These are phyloP conservation scores for Emmelina monodactyla DNA, from an alignment of 2,888 invertebrate genomes.

Conservation along the genomic window DNA sequence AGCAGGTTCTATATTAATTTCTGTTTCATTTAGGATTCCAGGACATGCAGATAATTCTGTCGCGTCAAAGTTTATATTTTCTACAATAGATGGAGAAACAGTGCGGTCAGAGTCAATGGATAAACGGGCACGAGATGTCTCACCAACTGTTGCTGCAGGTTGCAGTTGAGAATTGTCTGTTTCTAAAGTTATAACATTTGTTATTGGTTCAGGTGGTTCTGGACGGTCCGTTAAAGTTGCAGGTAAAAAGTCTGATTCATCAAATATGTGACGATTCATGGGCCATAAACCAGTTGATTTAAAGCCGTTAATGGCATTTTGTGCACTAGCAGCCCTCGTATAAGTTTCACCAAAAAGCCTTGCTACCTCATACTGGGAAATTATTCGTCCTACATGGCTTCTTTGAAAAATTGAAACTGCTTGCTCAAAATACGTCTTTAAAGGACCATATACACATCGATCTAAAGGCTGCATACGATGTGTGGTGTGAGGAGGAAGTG, in stretches of 20 bases:
- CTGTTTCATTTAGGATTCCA: background rate
- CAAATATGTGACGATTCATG: slow-evolving; percentile 14
- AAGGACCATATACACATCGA: slow-evolving; percentile 14
- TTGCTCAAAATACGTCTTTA: slow-evolving; percentile 15
- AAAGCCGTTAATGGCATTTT: slow-evolving; percentile 17
- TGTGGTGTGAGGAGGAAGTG: slow-evolving; percentile 16
- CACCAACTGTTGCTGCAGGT: slow-evolving; percentile 2
- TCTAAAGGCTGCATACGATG: slow-evolving; percentile 15
- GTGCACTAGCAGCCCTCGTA: slow-evolving; percentile 15
- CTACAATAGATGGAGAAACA: slow-evolving; percentile 5
- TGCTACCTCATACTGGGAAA: slow-evolving; percentile 15
- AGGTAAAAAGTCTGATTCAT: slow-evolving; percentile 13
- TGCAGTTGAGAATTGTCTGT: slow-evolving; percentile 3
- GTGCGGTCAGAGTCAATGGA: slow-evolving; percentile 6
- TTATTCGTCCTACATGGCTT: slow-evolving; percentile 14
- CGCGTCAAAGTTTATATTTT: background rate
- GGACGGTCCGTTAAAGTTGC: slow-evolving; percentile 12
- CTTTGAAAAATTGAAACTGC: slow-evolving; percentile 12
- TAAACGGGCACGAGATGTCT: background rate
- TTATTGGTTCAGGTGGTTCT: slow-evolving; percentile 1
- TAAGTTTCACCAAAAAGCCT: slow-evolving; percentile 12
- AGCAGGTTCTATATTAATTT: no score
- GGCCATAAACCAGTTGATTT: slow-evolving; percentile 15
- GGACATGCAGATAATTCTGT: background rate
- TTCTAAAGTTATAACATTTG: slow-evolving; percentile 4